Conservation (phyloP, 2,113 vertebrate genomes). For the Sebastes schlegelii region DNA sequence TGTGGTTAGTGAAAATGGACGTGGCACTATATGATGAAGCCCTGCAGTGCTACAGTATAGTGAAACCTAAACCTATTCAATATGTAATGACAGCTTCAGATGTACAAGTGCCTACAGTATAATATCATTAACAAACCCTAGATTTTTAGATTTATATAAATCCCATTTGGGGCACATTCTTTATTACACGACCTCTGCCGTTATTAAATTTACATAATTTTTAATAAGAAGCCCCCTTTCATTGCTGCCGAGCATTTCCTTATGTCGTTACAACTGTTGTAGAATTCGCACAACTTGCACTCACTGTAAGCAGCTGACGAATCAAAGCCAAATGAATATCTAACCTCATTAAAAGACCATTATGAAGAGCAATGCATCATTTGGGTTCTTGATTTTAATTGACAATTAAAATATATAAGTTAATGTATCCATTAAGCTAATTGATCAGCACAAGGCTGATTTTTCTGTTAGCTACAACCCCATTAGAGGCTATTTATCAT, state of each 20-base stretch:
- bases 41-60: background rate
- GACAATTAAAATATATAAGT: slow-evolving; percentile 82
- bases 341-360: slow-evolving; percentile 82
- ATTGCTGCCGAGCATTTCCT: slow-evolving; percentile 43
- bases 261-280: slow-evolving; percentile 46
- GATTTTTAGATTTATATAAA: slow-evolving; percentile 5
- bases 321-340: slow-evolving; percentile 75
- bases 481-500: slow-evolving; percentile 75
- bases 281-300: slow-evolving; percentile 51
- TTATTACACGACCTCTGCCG: slow-evolving; percentile 35
- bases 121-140: background rate
- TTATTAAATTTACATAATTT: slow-evolving; percentile 59
- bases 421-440: slow-evolving; percentile 82
- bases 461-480: slow-evolving; percentile 65
- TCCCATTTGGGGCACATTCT: slow-evolving; percentile 24
- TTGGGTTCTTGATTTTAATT: slow-evolving; percentile 79
- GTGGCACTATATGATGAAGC: slow-evolving; percentile 34
- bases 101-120: background rate
- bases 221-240: slow-evolving; percentile 56
- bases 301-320: slow-evolving; percentile 67
- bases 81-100: slow-evolving; percentile 17
- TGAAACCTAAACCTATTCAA: slow-evolving; percentile 21
- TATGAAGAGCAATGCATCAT: slow-evolving; percentile 81
- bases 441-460: slow-evolving; percentile 75
- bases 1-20: slow-evolving; percentile 1